Conservation (phyloP, 1,140 invertebrate species). For the Helicoverpa armigera region DNA sequence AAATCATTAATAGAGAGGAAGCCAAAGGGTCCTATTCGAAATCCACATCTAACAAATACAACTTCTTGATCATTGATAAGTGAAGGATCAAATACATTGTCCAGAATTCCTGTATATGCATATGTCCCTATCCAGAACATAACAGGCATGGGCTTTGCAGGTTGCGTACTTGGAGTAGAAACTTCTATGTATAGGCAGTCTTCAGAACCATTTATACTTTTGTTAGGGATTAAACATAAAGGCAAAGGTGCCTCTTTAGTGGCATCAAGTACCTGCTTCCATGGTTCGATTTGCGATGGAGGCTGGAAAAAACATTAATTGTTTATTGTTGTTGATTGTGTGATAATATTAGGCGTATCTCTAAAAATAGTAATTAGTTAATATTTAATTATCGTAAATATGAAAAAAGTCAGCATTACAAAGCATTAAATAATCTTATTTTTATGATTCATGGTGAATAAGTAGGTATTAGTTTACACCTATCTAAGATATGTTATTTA, state of each 20-base stretch:
- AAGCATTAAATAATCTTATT: too few relatives aligned
- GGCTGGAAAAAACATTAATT: constrained; percentile 65
- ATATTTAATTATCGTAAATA: too few relatives aligned
- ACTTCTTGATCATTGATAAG: constrained; percentile 70
- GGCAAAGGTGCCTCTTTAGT: constrained; percentile 66
- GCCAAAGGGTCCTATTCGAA: constrained; percentile 76
- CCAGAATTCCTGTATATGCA: constrained; percentile 62
- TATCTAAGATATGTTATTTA: too few relatives aligned
- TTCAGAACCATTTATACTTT: constrained; percentile 67
- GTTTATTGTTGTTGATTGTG: background rate
- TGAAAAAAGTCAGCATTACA: too few relatives aligned
- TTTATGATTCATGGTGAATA: too few relatives aligned
- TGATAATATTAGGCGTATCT: too few relatives aligned
- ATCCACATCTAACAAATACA: constrained; percentile 75
- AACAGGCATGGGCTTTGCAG: constrained; percentile 71
- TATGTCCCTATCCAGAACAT: constrained; percentile 80
- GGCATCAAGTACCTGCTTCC: constrained; percentile 70
- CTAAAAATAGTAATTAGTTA: too few relatives aligned
- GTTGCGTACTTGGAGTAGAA: constrained; percentile 65
- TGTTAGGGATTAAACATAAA: constrained; percentile 48
- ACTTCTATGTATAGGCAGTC: constrained; percentile 80
- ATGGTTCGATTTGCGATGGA: constrained; percentile 64
- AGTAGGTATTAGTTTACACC: too few relatives aligned
- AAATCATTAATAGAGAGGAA: constrained; percentile 79
- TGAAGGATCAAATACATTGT: constrained; percentile 66